These are phyloP conservation scores for Porites cylindrica DNA, from an alignment of 92 coral and sea anemone genomes.

Conservation along the genomic window DNA sequence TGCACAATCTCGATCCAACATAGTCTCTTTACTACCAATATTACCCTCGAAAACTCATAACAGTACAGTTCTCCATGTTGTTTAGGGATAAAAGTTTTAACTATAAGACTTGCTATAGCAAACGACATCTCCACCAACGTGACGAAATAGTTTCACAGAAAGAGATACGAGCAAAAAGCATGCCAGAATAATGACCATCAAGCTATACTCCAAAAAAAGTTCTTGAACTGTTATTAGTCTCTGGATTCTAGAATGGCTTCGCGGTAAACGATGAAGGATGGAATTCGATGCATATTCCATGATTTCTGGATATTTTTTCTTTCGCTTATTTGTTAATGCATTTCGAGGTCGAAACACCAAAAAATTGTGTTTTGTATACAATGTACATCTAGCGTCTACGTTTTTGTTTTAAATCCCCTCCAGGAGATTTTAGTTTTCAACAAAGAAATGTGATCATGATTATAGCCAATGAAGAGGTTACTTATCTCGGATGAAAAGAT, in stretches of 20 bases:
- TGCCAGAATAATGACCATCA: not conserved
- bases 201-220: constrained; percentile 22
- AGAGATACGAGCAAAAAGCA: constrained; percentile 28
- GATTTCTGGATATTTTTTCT: too few species aligned
- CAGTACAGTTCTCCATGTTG: too few species aligned
- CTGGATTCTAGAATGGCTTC: not conserved
- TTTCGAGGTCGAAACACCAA: too few species aligned
- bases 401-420: not conserved
- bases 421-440: not conserved
- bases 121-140: not conserved
- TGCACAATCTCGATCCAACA: too few species aligned
- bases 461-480: too few species aligned
- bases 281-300: not conserved
- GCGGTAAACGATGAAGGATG: not conserved
- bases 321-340: not conserved
- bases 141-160: not conserved
- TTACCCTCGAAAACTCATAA: too few species aligned
- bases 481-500: too few species aligned
- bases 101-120: too few species aligned
- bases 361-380: too few species aligned
- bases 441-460: not conserved
- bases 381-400: not conserved
- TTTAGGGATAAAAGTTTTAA: too few species aligned
- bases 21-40: too few species aligned
- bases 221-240: constrained; percentile 13